Base-by-base conservation (phyloP, 2,888 invertebrate genomes). In the Epirrita christyi region DNA sequence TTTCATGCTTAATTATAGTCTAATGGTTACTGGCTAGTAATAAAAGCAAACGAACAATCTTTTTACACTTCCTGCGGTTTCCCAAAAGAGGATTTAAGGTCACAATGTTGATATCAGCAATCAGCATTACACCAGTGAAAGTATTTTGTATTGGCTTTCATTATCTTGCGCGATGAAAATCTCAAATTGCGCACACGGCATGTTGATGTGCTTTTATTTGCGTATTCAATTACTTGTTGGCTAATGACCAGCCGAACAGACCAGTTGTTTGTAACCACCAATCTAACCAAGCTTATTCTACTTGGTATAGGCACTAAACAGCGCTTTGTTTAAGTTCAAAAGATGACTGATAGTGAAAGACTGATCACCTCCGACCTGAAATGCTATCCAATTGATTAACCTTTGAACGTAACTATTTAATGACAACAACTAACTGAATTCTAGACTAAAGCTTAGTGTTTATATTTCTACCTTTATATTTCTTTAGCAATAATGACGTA, bases 11-110 rank as follows among this genome's bases (percentile, higher is more conserved):
- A 71, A 69, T 72, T 70, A 73, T 67, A 61, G 57, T 56, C 58
- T 75, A 70, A 77, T 74, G 70, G 64, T 61, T 63, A 69, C 61
- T 61, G 54, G 47, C 61, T 55, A 59, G 59, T 65, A 76, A 75
- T 74, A 78, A 79, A 76, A 80, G 73, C 68, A 77, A 78, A 74
- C 66, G 61, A 65, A 65, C 67, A 66, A 41, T 7, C 67, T 80
- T 76, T 80, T 78, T 80, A 76, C 66, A 81, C 80, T 86, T 86
- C 84, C 85, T 87, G 86, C 76, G 85, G 86, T 86, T 85, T 81
- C 76, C 78, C 75, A 85, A 87, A 85, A 76, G 76, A 78, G 84
- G 78, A 79, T 88, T 88, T 86, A 84, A 89, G 87, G 86, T 85
- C 86, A n/a, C n/a, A 86, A 65, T 70, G 70, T 76, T 65, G 75